These are phyloP conservation scores for Anolis sagrei DNA, from an alignment of 2,113 vertebrate species.

Conservation along the genomic window DNA sequence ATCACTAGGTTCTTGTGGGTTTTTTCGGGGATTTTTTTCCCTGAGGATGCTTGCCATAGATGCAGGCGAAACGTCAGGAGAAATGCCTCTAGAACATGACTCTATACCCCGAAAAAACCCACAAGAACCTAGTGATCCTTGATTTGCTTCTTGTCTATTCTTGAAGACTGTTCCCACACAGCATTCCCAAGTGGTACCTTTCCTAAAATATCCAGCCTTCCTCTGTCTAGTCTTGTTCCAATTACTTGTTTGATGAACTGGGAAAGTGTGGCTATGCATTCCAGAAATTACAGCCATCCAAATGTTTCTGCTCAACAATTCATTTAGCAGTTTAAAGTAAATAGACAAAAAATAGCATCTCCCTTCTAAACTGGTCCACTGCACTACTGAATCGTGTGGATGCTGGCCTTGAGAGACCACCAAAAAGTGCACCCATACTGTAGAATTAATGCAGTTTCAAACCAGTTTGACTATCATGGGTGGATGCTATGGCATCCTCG, in stretches of 20 bases:
- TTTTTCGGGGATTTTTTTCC: too few relatives aligned
- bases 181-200: background rate
- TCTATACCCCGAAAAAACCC: too few relatives aligned
- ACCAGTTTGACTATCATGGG: too few relatives aligned
- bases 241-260: background rate
- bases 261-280: background rate
- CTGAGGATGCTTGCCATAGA: too few relatives aligned
- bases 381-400: background rate
- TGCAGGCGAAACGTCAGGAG: too few relatives aligned
- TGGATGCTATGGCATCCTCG: too few relatives aligned
- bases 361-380: too few relatives aligned
- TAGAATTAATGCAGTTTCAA: too few relatives aligned
- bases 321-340: constrained; percentile 1
- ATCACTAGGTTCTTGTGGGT: too few relatives aligned
- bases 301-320: constrained; percentile 14
- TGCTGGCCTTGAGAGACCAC: background rate
- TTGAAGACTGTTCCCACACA: background rate
- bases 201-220: background rate
- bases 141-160: background rate
- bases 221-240: background rate
- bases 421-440: too few relatives aligned
- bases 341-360: background rate
- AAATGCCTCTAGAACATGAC: too few relatives aligned
- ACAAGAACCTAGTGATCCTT: too few relatives aligned
- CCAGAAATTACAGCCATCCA: background rate